phyloP scores from a whole-genome alignment of 2,113 vertebrate genomes.

The Egretta garzetta region DNA sequence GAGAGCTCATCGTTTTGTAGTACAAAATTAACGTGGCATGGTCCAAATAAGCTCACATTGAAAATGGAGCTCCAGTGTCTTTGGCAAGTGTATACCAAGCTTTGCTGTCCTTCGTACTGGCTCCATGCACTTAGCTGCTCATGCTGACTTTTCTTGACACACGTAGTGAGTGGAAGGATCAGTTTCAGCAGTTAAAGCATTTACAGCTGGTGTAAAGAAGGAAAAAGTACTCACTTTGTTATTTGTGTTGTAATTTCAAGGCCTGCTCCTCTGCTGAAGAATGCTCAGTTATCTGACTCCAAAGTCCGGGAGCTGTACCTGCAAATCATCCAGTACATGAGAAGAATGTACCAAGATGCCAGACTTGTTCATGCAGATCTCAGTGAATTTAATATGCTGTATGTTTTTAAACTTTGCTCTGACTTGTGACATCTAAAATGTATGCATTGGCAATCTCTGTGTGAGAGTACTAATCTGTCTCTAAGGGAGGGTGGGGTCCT shows the following conservation, averaged over 20 bases:
- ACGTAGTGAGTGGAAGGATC: neutral
- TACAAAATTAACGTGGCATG: neutral
- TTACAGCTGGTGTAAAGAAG: neutral
- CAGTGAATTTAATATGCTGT: slow-evolving; percentile 99
- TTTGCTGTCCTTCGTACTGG: neutral
- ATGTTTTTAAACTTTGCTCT: neutral
- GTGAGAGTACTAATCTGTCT: neutral
- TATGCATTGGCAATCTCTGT: neutral
- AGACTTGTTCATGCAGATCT: slow-evolving; percentile 95
- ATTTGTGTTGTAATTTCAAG: slow-evolving; percentile 63
- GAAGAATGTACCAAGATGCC: slow-evolving; percentile 93
- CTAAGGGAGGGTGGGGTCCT: neutral
- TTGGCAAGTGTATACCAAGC: neutral
- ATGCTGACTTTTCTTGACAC: neutral
- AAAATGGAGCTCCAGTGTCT: neutral
- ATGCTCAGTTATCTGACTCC: slow-evolving; percentile 85
- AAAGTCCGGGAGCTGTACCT: slow-evolving; percentile 91
- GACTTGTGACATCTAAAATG: neutral
- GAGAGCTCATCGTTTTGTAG: neutral
- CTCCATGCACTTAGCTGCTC: neutral
- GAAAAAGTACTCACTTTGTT: neutral
- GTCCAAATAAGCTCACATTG: rapidly evolving
- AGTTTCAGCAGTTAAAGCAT: neutral
- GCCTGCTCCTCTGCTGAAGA: slow-evolving; percentile 94
- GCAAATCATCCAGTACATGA: slow-evolving; percentile 92